These are phyloP conservation scores for Odontomyia ornata DNA, from an alignment of 2,888 invertebrate genomes.

Conservation along the genomic window DNA sequence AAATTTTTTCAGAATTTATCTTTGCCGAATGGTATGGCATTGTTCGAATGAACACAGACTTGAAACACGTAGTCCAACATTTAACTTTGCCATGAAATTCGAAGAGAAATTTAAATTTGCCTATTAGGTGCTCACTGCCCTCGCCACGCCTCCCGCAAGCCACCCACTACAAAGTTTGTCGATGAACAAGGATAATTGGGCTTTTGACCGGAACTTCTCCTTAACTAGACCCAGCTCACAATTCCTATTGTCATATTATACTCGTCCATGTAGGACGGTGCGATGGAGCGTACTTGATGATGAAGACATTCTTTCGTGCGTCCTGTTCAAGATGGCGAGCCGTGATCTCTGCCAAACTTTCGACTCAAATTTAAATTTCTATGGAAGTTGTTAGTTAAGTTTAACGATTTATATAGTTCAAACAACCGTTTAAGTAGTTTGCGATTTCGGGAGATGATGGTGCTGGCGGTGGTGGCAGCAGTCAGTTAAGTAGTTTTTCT, in stretches of 20 bases:
- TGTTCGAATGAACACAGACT: background rate
- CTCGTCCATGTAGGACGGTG: too few species aligned
- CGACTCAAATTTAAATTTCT: constrained; percentile 13
- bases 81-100: background rate
- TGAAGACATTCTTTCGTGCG: constrained; percentile 5
- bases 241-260: background rate
- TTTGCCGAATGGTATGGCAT: too few species aligned
- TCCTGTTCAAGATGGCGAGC: background rate
- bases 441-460: background rate
- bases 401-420: constrained; percentile 10
- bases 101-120: constrained; percentile 6
- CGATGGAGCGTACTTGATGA: background rate
- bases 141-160: background rate
- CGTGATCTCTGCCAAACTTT: constrained; percentile 5
- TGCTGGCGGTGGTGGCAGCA: background rate
- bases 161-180: background rate
- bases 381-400: background rate
- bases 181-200: constrained; percentile 25
- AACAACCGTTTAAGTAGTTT: constrained; percentile 9
- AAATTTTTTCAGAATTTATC: too few species aligned
- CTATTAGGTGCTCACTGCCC: constrained; percentile 5
- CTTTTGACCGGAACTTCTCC: constrained; percentile 19
- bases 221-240: background rate
- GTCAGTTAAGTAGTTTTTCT: background rate
- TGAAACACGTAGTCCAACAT: background rate